Percentiles rank a stretch among this genome's conserved stretches.
Conservation (phyloP, 2,888 invertebrate species). For the Drosophila nr. fundita region DNA sequence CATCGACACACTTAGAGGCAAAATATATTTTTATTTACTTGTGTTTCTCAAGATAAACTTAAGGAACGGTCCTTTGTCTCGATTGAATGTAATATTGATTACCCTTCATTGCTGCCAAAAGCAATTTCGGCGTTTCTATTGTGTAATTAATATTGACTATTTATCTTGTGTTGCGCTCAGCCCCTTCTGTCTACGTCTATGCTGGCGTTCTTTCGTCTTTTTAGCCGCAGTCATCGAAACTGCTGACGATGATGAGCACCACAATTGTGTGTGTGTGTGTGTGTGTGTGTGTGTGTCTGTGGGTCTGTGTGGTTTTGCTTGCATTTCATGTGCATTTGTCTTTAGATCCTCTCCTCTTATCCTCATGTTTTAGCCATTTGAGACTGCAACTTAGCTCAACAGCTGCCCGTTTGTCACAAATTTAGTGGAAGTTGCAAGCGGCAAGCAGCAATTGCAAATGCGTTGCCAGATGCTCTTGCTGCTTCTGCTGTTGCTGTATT, state of each 20-base stretch:
- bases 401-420: slow-evolving; percentile 72
- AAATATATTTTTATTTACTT: neutral
- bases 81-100: neutral
- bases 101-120: neutral
- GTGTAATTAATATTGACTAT: slow-evolving; percentile 8
- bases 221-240: neutral
- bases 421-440: slow-evolving; percentile 49
- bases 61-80: neutral
- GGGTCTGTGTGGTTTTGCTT: slow-evolving; percentile 34
- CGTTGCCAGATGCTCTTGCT: slow-evolving; percentile 19
- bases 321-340: slow-evolving; percentile 68
- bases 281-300: slow-evolving; percentile 17
- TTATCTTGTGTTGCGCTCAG: neutral
- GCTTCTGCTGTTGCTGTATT: slow-evolving; percentile 42
- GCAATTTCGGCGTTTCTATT: slow-evolving; percentile 1
- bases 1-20: neutral
- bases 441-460: slow-evolving; percentile 22
- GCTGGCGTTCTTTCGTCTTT: neutral
- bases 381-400: slow-evolving; percentile 59
- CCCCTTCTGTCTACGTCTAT: slow-evolving; percentile 3
- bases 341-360: slow-evolving; percentile 6
- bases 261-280: slow-evolving; percentile 30
- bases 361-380: slow-evolving; percentile 42
- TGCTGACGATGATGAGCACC: slow-evolving; percentile 29
- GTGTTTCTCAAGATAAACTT: neutral